Evolutionary conservation across 2,888 invertebrate genomes (phyloP).

Genomic region (Dynastes grantii): DNA sequence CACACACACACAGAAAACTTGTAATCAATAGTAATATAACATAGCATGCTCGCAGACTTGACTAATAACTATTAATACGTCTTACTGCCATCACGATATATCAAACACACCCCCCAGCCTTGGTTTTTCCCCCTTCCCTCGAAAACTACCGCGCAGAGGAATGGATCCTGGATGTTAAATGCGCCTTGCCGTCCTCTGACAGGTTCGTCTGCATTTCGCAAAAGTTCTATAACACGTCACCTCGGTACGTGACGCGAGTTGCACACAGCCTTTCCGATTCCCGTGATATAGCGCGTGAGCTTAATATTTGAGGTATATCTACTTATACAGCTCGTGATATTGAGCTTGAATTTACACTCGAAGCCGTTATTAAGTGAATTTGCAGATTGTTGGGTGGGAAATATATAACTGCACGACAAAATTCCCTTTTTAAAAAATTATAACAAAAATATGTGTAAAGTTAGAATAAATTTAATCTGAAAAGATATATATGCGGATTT

Average conservation of each 20-base stretch:
- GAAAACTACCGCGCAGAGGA: slow-evolving; percentile 5
- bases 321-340: neutral
- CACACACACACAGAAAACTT: slow-evolving; percentile 57
- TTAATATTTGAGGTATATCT: no score
- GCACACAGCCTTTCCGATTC: neutral
- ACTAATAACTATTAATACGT: slow-evolving; percentile 71
- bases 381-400: no score
- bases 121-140: neutral
- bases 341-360: neutral
- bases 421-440: no score
- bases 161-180: slow-evolving; percentile 24
- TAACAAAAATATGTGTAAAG: no score
- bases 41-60: slow-evolving; percentile 67
- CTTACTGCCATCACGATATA: slow-evolving; percentile 69
- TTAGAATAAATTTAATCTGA: no score
- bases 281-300: no score
- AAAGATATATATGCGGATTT: no score
- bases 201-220: slow-evolving; percentile 38
- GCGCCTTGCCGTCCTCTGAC: slow-evolving; percentile 23
- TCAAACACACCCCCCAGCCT: slow-evolving; percentile 64
- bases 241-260: neutral
- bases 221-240: slow-evolving; percentile 27
- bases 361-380: no score
- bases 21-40: slow-evolving; percentile 68
- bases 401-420: no score